Conservation (phyloP, 2,888 invertebrate species). For the Drosophila pseudotakahashii region DNA sequence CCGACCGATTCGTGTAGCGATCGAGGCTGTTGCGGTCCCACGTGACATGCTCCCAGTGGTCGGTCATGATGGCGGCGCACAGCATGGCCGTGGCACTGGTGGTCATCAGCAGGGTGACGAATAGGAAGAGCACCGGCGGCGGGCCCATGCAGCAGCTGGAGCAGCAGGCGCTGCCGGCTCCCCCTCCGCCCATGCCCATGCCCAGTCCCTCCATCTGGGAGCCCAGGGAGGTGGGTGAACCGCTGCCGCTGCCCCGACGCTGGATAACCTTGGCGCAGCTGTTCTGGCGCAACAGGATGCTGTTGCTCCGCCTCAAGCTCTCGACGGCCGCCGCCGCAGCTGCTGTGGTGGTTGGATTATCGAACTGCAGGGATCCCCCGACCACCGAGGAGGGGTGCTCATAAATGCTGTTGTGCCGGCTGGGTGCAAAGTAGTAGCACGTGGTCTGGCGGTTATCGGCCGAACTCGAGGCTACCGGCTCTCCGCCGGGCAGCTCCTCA, state of each 20-base stretch:
- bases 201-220: constrained; percentile 80
- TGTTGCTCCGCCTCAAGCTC: constrained; percentile 81
- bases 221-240: constrained; percentile 77
- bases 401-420: constrained; percentile 83
- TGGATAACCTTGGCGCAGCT: constrained; percentile 83
- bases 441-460: constrained; percentile 74
- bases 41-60: constrained; percentile 94
- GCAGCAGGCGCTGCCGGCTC: constrained; percentile 76
- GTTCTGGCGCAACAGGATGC: constrained; percentile 81
- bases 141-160: constrained; percentile 82
- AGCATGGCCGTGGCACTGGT: constrained; percentile 92
- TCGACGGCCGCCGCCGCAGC: constrained; percentile 82
- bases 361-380: constrained; percentile 80
- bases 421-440: constrained; percentile 82
- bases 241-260: constrained; percentile 73
- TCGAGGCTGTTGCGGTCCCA: constrained; percentile 88
- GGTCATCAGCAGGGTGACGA: constrained; percentile 87
- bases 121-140: constrained; percentile 83
- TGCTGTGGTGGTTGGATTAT: constrained; percentile 77
- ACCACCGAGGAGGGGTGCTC: constrained; percentile 82
- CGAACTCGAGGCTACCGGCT: constrained; percentile 27
- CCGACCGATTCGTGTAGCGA: constrained; percentile 85
- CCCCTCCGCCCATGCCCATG: constrained; percentile 68
- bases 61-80: constrained; percentile 94
- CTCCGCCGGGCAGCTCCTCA: constrained; percentile 74